Evolutionary conservation across 1,140 invertebrate genomes (phyloP).

Genomic region (Phenacoccus solenopsis): DNA sequence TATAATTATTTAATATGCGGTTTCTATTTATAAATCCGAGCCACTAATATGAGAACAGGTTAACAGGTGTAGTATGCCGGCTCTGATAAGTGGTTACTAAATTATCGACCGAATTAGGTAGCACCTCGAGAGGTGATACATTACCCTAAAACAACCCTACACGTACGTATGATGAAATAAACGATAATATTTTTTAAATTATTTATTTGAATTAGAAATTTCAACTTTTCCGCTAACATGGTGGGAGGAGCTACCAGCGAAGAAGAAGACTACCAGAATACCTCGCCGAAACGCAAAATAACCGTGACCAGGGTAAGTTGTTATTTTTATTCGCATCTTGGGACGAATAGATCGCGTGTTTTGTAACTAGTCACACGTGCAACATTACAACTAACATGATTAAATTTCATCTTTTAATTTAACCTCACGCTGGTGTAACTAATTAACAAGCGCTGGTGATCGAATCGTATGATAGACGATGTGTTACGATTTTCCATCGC

Average conservation of each 20-base stretch:
- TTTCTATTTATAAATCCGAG: not conserved
- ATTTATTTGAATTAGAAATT: conserved; percentile 5
- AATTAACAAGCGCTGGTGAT: too few species aligned
- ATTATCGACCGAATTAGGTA: not conserved
- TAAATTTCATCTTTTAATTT: too few species aligned
- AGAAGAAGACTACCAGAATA: not conserved
- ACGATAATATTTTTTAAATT: not conserved
- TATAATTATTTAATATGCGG: not conserved
- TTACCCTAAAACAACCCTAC: too few species aligned
- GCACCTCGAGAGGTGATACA: too few species aligned
- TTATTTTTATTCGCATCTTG: too few species aligned
- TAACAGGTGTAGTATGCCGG: not conserved
- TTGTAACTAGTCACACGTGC: too few species aligned
- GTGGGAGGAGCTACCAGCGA: not conserved
- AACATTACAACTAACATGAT: too few species aligned
- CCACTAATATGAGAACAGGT: not conserved
- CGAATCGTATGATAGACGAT: too few species aligned
- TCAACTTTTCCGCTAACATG: conserved; percentile 6
- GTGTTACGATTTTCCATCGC: too few species aligned
- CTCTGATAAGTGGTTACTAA: not conserved
- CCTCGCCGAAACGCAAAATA: conserved; percentile 1
- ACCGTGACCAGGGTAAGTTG: not conserved
- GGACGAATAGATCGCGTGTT: too few species aligned
- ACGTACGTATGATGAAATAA: not conserved
- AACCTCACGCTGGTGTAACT: too few species aligned